Conservation (phyloP, 1,140 invertebrate genomes). For the Metaphire vulgaris region DNA sequence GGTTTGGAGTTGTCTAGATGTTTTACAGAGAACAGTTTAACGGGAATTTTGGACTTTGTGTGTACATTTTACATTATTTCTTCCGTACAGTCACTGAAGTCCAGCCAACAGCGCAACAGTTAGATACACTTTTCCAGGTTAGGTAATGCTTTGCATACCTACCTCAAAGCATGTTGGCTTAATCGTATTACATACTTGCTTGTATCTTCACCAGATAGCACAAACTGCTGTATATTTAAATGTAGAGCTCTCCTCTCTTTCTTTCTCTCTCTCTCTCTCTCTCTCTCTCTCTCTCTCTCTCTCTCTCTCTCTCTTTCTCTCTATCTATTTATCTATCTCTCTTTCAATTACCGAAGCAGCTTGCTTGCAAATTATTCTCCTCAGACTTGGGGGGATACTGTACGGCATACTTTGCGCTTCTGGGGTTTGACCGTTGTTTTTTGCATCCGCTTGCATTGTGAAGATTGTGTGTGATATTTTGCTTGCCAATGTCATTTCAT, state of each 20-base stretch:
- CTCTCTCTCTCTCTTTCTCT: no score
- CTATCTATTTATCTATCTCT: background rate
- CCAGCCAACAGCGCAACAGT: background rate
- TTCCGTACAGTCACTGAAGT: background rate
- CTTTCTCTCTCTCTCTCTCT: no score
- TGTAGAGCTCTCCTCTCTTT: no score
- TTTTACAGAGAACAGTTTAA: no score
- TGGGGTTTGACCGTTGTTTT: background rate
- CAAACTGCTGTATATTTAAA: no score
- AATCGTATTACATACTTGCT: background rate
- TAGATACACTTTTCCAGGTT: background rate
- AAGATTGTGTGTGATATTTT: background rate
- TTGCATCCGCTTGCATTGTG: background rate
- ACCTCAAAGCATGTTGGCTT: slow-evolving; percentile 2
- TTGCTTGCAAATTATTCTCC: background rate
- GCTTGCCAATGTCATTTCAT: background rate
- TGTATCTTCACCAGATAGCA: background rate
- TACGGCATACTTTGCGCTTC: background rate
- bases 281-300: no score
- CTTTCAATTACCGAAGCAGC: background rate
- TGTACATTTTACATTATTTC: background rate
- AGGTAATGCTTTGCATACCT: background rate
- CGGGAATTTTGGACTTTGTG: no score
- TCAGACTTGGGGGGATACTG: background rate
- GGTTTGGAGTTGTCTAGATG: no score